Base-by-base conservation (phyloP, 2,888 invertebrate genomes). In the Mesorhabditis belari region DNA sequence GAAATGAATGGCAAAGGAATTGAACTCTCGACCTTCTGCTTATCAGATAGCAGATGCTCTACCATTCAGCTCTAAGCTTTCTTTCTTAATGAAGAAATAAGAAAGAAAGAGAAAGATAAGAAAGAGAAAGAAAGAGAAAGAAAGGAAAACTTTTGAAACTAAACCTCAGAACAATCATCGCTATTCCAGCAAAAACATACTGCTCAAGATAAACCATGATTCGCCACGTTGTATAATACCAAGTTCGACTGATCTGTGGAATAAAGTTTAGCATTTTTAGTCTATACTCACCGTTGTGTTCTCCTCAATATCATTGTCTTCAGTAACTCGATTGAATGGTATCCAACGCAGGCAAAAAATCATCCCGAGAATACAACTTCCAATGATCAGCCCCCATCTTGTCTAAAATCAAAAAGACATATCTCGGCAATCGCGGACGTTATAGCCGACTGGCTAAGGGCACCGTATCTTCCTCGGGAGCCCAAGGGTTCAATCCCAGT, bases 141-240 rank as follows among this genome's bases (percentile, higher is more conserved):
- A n/a, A n/a, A n/a, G n/a, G n/a, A n/a, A n/a, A n/a, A n/a, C n/a
- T n/a, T n/a, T n/a, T n/a, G n/a, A n/a, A n/a, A n/a, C n/a, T n/a
- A 9, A 50, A 50, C 51, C 17, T n/a, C 17, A 50, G 51, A n/a
- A 21, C 21, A 6, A 50, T 6, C 67, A 67, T 67, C 19, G 63
- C 57, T 9, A 68, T 53, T 23, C 67, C 68, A 50, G n/a, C 23
- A 61, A 67, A 35, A 67, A 44, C 59, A 49, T 70, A 69, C 52
- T 69, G 71, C n/a, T 70, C 19, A 12, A 70, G 26, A n/a, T 66
- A 62, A 24, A 60, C 61, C 3, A 58, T 35, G 0, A 57, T 58
- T 2, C 66, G 60, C 12, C 64, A 50, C n/a, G 51, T 17, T 5
- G 58, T 60, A 58, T 70, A 70, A 49, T 28, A 54, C 25, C 57